Evolutionary conservation across 1,140 invertebrate species (phyloP), one percentile per base, ranked within the genome.

Genomic region (Lasioglossum albipes): DNA sequence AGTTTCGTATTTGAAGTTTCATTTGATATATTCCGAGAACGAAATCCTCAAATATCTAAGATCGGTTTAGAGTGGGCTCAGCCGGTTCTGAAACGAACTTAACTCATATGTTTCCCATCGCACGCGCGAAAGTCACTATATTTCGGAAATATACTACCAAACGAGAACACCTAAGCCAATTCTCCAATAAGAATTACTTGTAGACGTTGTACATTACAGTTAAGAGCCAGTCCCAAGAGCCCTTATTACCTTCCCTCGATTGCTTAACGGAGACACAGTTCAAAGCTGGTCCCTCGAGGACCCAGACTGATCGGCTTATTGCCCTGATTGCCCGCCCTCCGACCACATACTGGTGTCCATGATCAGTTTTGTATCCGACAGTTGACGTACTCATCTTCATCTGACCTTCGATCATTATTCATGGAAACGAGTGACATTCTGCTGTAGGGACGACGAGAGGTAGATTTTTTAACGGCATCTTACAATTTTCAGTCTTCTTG

Each of bases 391-490:
- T 27, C n/a, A n/a, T n/a, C n/a, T n/a, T 52, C 54, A 66, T 65
- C 61, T 42, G 18, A 73, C 59, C 61, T 57, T 73, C 45, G 65
- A 73, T 79, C 73, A 74, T 79, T 79, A 74, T 79, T 74, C 70
- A 79, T 57, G 22, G 49, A 20, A n/a, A 2, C 16, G 61, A 73
- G 73, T 73, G 62, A 49, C 27, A 49, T 73, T 74, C 49, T 62
- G 49, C 6, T 57, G 61, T 79, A 69, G 64, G 73, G 5, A 18
- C 16, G 77, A 79, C 66, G 66, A 73, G 36, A 62, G 18, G 49
- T 36, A 41, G 18, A 57, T 66, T 73, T 79, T 73, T 79, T 66
- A 79, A 79, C 70, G 70, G 66, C 18, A 9, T 36, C 13, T 42
- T 5, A 0, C 18, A 42, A 20, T 20, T 22, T 18, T 18, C 6